Evolutionary conservation across 2,888 invertebrate genomes (phyloP).

Genomic region (Sepioteuthis lessoniana): DNA sequence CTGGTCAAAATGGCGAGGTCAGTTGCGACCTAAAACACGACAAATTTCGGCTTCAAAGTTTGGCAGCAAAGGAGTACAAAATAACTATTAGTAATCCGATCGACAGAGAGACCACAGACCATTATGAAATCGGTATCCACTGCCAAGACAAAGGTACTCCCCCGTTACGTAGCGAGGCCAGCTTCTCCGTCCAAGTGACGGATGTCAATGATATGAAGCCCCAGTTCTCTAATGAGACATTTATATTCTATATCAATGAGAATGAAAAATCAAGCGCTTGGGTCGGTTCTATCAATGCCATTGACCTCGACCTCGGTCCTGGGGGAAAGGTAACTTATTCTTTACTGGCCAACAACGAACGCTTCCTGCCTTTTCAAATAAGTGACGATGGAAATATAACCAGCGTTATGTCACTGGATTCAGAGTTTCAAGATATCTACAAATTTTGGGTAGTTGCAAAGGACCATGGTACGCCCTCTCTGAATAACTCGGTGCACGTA

Average conservation of each 20-base stretch:
- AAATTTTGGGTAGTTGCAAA: background rate
- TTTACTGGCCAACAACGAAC: background rate
- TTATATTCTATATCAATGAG: conserved; percentile 8
- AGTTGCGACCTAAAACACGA: background rate
- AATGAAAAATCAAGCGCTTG: background rate
- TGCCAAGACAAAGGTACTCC: background rate
- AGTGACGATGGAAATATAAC: background rate
- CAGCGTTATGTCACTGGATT: background rate
- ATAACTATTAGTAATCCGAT: background rate
- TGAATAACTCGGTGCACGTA: background rate
- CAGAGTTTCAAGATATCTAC: background rate
- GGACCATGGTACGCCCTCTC: background rate
- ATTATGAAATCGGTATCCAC: background rate
- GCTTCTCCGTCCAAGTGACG: background rate
- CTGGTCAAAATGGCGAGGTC: background rate
- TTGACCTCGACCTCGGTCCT: background rate
- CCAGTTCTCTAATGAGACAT: background rate
- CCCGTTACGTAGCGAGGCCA: background rate
- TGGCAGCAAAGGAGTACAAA: background rate
- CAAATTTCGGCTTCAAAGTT: background rate
- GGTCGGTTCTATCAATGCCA: background rate
- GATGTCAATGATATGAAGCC: conserved; percentile 9
- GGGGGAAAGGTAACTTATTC: background rate
- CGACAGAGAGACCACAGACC: background rate
- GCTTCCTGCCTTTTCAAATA: background rate